Evolutionary conservation across 2,113 vertebrate genomes (phyloP).

Genomic region (Cavia aperea): DNA sequence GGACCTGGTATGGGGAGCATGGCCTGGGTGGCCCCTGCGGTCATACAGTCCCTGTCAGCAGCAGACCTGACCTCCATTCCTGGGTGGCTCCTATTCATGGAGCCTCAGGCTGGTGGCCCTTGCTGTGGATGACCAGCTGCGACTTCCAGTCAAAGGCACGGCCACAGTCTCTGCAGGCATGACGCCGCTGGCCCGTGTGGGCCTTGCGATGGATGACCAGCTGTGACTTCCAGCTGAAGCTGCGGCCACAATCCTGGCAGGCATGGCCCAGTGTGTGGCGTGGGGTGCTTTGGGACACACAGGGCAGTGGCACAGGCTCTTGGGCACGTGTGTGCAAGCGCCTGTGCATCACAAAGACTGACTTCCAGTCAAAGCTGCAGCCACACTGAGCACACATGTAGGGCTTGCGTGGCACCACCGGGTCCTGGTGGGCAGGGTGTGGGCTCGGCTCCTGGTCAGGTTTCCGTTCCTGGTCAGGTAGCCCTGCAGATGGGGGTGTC

Average conservation of each 20-base stretch:
- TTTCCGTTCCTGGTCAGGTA: background rate
- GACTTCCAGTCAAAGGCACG: conserved; percentile 67
- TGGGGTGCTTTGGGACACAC: background rate
- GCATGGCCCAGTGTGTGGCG: background rate
- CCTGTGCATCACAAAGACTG: conserved; percentile 59
- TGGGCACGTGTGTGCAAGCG: background rate
- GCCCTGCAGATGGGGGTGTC: conserved; percentile 28
- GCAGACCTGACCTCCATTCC: background rate
- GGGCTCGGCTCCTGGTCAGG: background rate
- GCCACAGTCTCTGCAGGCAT: conserved; percentile 64
- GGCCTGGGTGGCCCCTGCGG: background rate
- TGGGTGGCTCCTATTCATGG: background rate
- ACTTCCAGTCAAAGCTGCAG: conserved; percentile 61
- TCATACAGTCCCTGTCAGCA: background rate
- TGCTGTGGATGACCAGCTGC: conserved; percentile 65
- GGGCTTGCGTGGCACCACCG: background rate
- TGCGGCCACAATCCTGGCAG: conserved; percentile 49
- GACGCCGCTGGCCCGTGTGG: conserved; percentile 56
- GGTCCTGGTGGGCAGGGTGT: background rate
- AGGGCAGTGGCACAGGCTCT: background rate
- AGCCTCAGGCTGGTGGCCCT: conserved; percentile 43
- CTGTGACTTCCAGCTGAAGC: conserved; percentile 71
- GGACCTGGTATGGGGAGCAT: background rate
- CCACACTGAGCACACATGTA: conserved; percentile 64
- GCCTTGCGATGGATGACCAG: conserved; percentile 68